These are phyloP conservation scores for Campylomormyrus tamandua DNA, from an alignment of 2,113 vertebrate species.

Conservation along the genomic window DNA sequence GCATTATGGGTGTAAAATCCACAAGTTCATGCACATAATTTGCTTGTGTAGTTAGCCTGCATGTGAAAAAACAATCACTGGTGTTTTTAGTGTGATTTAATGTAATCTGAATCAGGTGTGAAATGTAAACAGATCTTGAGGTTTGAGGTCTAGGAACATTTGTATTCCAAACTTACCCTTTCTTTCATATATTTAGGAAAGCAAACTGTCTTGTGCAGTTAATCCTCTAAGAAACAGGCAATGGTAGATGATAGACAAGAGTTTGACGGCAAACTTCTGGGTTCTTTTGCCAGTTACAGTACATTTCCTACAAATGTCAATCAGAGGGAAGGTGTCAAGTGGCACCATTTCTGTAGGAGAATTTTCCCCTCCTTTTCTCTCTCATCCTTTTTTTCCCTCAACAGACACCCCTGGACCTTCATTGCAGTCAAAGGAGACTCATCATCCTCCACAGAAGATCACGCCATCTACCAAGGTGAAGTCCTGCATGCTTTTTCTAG, in stretches of 20 bases:
- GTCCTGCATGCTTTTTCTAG: not conserved
- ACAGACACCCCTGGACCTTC: constrained; percentile 90
- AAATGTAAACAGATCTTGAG: not conserved
- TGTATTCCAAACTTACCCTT: not conserved
- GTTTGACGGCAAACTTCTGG: constrained; percentile 12
- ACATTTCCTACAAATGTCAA: constrained; percentile 26
- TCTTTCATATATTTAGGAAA: not conserved
- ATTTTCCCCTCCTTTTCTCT: constrained; percentile 6
- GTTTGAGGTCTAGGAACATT: not conserved
- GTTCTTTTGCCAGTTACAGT: constrained; percentile 26
- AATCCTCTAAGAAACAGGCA: not conserved
- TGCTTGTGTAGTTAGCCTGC: not conserved
- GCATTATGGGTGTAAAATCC: constrained; percentile 9
- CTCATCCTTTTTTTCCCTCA: constrained; percentile 20
- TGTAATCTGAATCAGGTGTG: not conserved
- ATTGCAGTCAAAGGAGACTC: constrained; percentile 77
- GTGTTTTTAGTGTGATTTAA: not conserved
- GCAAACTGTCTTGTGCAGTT: not conserved
- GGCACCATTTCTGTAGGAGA: constrained; percentile 25
- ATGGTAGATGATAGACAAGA: not conserved
- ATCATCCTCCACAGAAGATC: constrained; percentile 77
- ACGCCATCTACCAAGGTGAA: constrained; percentile 83
- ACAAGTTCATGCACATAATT: not conserved
- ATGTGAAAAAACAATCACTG: not conserved
- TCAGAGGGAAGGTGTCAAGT: constrained; percentile 14